phyloP scores from a whole-genome alignment of 2,888 invertebrate species.

The Ennomos quercinarius region DNA sequence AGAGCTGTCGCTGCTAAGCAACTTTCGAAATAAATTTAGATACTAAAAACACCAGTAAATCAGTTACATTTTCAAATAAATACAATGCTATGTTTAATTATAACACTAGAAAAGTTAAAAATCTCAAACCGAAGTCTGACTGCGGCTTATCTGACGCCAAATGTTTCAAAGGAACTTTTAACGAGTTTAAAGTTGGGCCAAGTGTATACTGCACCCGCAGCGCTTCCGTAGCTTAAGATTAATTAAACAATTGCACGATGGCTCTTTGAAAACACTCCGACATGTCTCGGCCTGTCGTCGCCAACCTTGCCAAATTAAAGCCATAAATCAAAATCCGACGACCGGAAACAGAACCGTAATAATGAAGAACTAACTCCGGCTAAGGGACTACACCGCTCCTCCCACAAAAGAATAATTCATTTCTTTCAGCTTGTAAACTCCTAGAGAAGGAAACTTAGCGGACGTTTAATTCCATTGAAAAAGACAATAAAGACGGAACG shows the following conservation, averaged over 20 bases:
- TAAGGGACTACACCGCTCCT: conserved; percentile 55
- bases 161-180: conserved; percentile 85
- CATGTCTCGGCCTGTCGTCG: conserved; percentile 84
- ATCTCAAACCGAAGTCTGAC: conserved; percentile 78
- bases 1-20: no score
- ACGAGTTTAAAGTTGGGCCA: conserved; percentile 84
- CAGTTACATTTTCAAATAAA: conserved; percentile 32
- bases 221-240: conserved; percentile 79
- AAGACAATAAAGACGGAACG: conserved; percentile 39
- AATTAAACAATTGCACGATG: conserved; percentile 85
- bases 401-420: conserved; percentile 59
- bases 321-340: conserved; percentile 82
- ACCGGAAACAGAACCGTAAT: conserved; percentile 81
- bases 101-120: conserved; percentile 82
- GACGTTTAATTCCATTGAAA: conserved; percentile 39
- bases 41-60: conserved; percentile 15
- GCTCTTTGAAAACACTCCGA: conserved; percentile 84
- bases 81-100: conserved; percentile 77
- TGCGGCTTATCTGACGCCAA: conserved; percentile 85
- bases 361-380: conserved; percentile 74
- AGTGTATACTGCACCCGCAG: conserved; percentile 82
- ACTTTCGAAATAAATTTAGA: no score
- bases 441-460: conserved; percentile 30
- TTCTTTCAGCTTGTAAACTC: conserved; percentile 52
- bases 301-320: conserved; percentile 84